Evolutionary conservation across 2,113 vertebrate species (phyloP), one percentile per base, ranked within the genome.

Genomic region (Physeter macrocephalus): DNA sequence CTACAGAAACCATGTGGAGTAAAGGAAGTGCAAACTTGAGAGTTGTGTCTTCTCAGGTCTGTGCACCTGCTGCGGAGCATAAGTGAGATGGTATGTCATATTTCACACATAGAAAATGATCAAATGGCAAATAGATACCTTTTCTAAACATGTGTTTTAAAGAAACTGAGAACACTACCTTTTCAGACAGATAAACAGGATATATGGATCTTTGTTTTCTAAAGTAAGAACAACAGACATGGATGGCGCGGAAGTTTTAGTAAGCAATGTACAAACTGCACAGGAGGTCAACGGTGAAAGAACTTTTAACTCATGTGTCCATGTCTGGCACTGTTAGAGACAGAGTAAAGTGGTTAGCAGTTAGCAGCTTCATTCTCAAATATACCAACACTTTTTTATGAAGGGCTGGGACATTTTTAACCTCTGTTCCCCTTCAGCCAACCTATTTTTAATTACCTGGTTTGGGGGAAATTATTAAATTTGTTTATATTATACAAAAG

Each of bases 31-130:
- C 46, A 71, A 36, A 75, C 69, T 39, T 31, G 21, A 21, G 36
- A 41, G 78, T 18, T 80, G 43, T 41, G 89, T 39, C 94, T 97
- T 97, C 97, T 96, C 95, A 96, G 77, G 71, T 66, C 46, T 74
- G 34, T 15, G 71, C 97, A 94, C 96, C 96, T 98, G 98, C 93
- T 96, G 89, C 17, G 90, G 5, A 23, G 77, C 11, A 14, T 74
- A 94, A 64, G 84, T 36, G 34, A 97, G 75, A 54, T 1, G 14
- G 36, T 49, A 80, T 78, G 90, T 77, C 75, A 64, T 57, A 21
- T 57, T 88, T 97, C 90, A 71, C 62, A 86, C 34, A 64, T 0
- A 81, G 46, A 84, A 93, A 91, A 71, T 34, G 64, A 97, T 92
- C 87, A 97, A 61, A 64, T 75, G 57, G 34, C n/a, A 88, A 90